Conservation (phyloP, 2,888 invertebrate genomes). For the Microdon myrmicae region DNA sequence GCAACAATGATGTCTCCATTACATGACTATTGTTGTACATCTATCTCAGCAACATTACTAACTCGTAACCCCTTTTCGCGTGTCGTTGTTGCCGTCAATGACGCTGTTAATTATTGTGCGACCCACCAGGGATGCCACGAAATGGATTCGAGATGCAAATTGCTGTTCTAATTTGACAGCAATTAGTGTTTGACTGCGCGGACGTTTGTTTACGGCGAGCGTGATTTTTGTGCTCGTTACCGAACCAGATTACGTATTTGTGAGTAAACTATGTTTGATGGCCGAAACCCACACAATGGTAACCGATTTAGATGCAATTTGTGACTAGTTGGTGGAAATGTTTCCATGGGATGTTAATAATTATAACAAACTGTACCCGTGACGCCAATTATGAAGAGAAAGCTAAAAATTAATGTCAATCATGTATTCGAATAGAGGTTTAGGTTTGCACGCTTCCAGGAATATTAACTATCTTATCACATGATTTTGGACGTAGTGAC, state of each 20-base stretch:
- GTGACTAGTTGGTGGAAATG: constrained; percentile 23
- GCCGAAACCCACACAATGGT: constrained; percentile 2
- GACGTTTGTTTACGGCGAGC: constrained; percentile 10
- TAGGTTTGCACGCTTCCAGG: too few relatives aligned
- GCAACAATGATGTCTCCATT: constrained; percentile 35
- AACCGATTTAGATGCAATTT: neutral
- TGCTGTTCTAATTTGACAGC: constrained; percentile 13
- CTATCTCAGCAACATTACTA: too few relatives aligned
- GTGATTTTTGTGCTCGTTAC: constrained; percentile 22
- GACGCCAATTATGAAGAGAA: constrained; percentile 3
- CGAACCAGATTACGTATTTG: constrained; percentile 1
- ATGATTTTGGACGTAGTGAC: too few relatives aligned
- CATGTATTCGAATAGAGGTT: too few relatives aligned
- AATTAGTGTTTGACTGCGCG: constrained; percentile 22
- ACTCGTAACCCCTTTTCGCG: too few relatives aligned
- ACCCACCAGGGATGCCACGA: too few relatives aligned
- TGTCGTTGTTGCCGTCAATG: too few relatives aligned
- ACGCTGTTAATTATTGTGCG: too few relatives aligned
- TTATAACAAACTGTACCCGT: constrained; percentile 1
- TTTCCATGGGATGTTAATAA: constrained; percentile 1
- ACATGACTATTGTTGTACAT: too few relatives aligned
- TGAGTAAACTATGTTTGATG: constrained; percentile 1
- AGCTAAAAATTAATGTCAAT: too few relatives aligned
- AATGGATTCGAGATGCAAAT: too few relatives aligned
- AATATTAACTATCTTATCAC: too few relatives aligned